These are phyloP conservation scores for Eurytemora carolleeae DNA, from an alignment of 1,140 invertebrate species.

Conservation along the genomic window DNA sequence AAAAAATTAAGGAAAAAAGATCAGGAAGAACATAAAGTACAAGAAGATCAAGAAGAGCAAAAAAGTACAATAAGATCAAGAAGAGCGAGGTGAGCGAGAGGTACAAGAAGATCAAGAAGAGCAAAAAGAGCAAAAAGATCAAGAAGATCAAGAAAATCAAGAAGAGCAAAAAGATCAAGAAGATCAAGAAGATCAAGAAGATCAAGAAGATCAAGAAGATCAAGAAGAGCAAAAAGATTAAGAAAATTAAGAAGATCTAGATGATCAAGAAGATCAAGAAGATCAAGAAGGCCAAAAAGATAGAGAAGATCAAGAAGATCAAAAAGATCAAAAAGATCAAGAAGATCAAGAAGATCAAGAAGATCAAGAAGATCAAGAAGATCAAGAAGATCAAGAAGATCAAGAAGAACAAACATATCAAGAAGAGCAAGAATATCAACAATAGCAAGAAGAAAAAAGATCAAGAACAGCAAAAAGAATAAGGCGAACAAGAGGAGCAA, in stretches of 20 bases:
- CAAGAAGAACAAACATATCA: constrained; percentile 4
- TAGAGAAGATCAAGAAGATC: too few species aligned
- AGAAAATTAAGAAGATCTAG: not conserved
- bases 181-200: constrained; percentile 4
- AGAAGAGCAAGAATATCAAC: constrained; percentile 5
- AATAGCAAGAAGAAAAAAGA: constrained; percentile 3
- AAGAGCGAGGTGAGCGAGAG: constrained; percentile 1
- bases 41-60: too few species aligned
- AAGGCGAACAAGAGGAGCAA: too few species aligned
- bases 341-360: constrained; percentile 1
- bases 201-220: not conserved
- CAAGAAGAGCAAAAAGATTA: too few species aligned
- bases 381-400: not conserved
- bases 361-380: not conserved
- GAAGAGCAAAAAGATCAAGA: too few species aligned
- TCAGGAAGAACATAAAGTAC: too few species aligned
- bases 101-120: constrained; percentile 3
- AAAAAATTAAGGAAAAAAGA: too few species aligned
- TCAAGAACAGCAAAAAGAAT: not conserved
- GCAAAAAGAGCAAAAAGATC: too few species aligned
- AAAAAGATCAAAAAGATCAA: too few species aligned
- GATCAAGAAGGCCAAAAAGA: constrained; percentile 5
- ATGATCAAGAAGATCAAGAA: constrained; percentile 5
- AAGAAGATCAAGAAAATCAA: too few species aligned
- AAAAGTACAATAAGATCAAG: too few species aligned